Base-by-base conservation (phyloP, 1,140 invertebrate genomes). In the Drosophila parabipectinata region DNA sequence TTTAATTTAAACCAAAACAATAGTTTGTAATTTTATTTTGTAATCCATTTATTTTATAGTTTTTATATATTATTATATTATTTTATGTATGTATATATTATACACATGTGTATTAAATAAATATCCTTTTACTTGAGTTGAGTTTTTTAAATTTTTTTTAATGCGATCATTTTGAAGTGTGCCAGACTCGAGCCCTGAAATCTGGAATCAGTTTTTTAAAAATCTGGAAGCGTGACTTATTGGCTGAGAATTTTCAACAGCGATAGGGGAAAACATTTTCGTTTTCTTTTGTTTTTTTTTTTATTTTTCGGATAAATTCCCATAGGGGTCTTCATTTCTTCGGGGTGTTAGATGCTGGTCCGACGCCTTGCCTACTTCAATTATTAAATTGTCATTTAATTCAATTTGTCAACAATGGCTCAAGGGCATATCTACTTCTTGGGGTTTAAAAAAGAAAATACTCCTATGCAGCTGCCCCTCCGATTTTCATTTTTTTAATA, bases 401-500 rank as follows among this genome's bases (percentile, higher is more conserved):
- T 85, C 73, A 80, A 84, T 84, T 84, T 84, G 81, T 84, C 81
- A 84, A 85, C 81, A 85, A 85, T 74, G n/a, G 58, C 32, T 50
- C 41, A 14, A 37, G 62, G 18, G 30, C 41, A 21, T 50, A 69
- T 72, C 68, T 61, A 18, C 41, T 41, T 59, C 60, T 71, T 81
- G 6, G 18, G 15, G 18, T 51, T 72, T 61, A 57, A 52, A 69
- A 53, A 28, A 37, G 56, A 48, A 28, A 39, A 45, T 66, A 56
- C 56, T 48, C 28, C 14, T 24, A 34, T 18, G 68, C 62, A 64
- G 68, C 72, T 72, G 79, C 39, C 7, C 37, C 15, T 54, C 15
- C 34, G 34, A 3, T n/a, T 37, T 37, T 4, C 34, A n/a, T 75
- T 51, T 55, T 68, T 56, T 53, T 69, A 67, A 44, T 18, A 15